Base-by-base conservation (phyloP, 2,888 invertebrate species). In the Dynastes tityus region DNA sequence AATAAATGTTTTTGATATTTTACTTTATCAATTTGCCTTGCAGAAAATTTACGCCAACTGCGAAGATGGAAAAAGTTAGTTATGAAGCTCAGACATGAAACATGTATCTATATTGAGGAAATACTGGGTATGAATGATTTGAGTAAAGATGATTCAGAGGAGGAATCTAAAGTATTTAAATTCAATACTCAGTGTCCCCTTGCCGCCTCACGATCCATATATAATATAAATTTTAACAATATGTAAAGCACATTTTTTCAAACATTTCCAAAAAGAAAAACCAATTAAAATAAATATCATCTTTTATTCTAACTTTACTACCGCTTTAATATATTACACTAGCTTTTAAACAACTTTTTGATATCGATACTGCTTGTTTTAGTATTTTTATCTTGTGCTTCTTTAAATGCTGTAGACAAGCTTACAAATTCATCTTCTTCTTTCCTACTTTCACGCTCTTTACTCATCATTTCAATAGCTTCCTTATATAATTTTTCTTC, bases 401-500 rank as follows among this genome's bases (percentile, higher is more conserved):
- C 85, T 80, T 84, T 84, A 81, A 87, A 87, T 13, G 86, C 85
- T 53, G 82, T 82, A 63, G 85, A 85, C 55, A 86, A 81, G 76
- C 82, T 84, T 37, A 84, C 77, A 16, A 81, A 74, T 45, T 83
- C 83, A 45, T 84, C 82, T 8, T 80, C 79, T 16, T 76, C 75
- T 53, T 55, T 37, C 32, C 32, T 78, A 3, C 22, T 51, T 9
- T 65, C 76, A 13, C 67, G 55, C 80, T 89, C 88, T 75, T 87
- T 86, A 49, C 88, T 87, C 27, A 91, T 81, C 73, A 90, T 83
- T 68, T 90, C 90, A 22, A 90, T 81, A 1, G 91, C 89, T 3
- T 90, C 88, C 65, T 89, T 88, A 81, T 90, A 90, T 13, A 91
- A 84, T 81, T 89, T 87, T 76, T 92, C 91, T n/a, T 90, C 89